Conservation (phyloP, 1,140 invertebrate genomes). For the Heterodera schachtii region DNA sequence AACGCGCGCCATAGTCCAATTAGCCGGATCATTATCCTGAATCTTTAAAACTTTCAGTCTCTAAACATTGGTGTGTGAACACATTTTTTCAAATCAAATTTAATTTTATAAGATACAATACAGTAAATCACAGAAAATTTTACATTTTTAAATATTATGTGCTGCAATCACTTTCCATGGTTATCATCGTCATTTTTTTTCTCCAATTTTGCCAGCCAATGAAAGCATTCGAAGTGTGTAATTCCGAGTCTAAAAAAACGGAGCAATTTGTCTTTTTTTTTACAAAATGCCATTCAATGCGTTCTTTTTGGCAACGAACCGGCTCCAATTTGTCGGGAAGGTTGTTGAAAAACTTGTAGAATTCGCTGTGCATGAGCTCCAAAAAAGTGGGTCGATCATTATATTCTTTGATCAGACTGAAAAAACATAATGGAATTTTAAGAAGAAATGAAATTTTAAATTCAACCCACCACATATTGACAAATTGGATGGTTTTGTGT, state of each 20-base stretch:
- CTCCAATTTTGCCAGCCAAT: neutral
- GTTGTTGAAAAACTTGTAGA: conserved; percentile 39
- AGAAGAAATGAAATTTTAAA: conserved; percentile 33
- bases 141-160: no score
- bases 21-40: no score
- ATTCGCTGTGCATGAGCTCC: conserved; percentile 50
- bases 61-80: no score
- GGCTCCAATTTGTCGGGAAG: conserved; percentile 26
- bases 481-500: conserved; percentile 40
- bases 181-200: neutral
- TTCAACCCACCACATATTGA: conserved; percentile 55
- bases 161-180: no score
- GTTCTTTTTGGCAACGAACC: neutral
- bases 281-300: neutral
- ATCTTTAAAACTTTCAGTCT: no score
- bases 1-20: no score
- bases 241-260: neutral
- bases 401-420: conserved; percentile 52
- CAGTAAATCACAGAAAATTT: no score
- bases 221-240: neutral
- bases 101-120: no score
- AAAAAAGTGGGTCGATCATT: conserved; percentile 41
- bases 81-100: no score
- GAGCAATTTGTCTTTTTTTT: neutral
- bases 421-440: conserved; percentile 30